Evolutionary conservation across 2,113 vertebrate species (phyloP), one percentile per base, ranked within the genome.

Genomic region (Clinocottus analis): DNA sequence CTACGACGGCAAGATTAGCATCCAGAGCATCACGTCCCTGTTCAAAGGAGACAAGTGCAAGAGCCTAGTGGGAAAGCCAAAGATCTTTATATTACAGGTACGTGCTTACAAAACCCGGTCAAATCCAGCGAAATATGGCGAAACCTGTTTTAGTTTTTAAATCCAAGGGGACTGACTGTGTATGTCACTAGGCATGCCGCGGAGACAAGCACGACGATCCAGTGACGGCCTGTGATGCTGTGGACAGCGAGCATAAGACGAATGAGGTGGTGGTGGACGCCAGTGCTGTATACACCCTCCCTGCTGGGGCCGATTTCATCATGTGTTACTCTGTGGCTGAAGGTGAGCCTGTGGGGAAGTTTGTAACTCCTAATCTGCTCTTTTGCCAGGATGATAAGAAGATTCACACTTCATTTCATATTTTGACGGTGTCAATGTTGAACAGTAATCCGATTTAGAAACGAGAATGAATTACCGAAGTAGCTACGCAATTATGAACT

Each of bases 281-380:
- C 0, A 94, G 96, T 4, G 90, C 94, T 0, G 53, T 97, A 5
- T 92, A 94, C 11, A 97, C 97, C 0, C 91, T 99, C 62, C 98
- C 98, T 2, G 96, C 98, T 0, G 97, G 96, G 1, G 98, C 98
- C 0, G 98, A 99, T 84, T 99, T 99, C 71, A 92, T 99, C 83
- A 99, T 99, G 97, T 99, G 98, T 75, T 99, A 98, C 89, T 99
- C 98, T 1, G 98, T 99, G 51, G 97, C 98, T 0, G 95, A 98
- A 95, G 98, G 98, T 98, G 84, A 90, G 91, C 9, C 3, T 0
- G 35, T 2, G 0, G 25, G 7, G 6, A 37, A 3, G 72, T 13
- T 58, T 58, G 3, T 17, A 31, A 31, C n/a, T 45, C 2, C 35
- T 5, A 0, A 10, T 47, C n/a, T n/a, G 7, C 14, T 27, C 23